Evolutionary conservation across 2,113 vertebrate species (phyloP), one percentile per base, ranked within the genome.

Genomic region (Trachemys scripta): DNA sequence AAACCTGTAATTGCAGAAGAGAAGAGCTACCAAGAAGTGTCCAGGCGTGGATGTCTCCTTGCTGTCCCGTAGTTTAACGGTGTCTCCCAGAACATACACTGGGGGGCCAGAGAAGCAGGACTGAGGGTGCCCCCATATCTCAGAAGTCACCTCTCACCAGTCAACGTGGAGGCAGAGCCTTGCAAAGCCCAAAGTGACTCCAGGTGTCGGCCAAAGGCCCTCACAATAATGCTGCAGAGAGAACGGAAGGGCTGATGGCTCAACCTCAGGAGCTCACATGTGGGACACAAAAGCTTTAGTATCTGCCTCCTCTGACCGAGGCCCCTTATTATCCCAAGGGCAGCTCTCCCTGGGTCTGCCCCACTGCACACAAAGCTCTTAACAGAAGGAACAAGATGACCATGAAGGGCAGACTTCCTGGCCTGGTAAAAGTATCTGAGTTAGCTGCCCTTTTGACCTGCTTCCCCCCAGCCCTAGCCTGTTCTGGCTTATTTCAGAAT

Each of bases 51-150:
- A 51, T 75, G 22, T 27, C 25, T 85, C 38, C 8, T 2, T 35
- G 45, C 4, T 4, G 2, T 54, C 42, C 87, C 13, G 22, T 17
- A 59, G 49, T 12, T 65, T 53, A 78, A 53, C 10, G 56, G 0
- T 72, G 65, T 0, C 1, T 1, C 54, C n/a, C 25, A 72, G 16
- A 81, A 47, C 0, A 1, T 81, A 42, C 13, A 47, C 16, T 1
- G 38, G 31, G 45, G 35, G 12, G 51, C 49, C 27, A 87, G 53
- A 76, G 65, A 72, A n/a, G 16, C 35, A n/a, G 35, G 65, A 81
- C 3, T 0, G 11, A 57, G 2, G 5, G 38, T 10, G 16, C 12
- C 17, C 17, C 35, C 65, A 69, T 20, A 35, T 72, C 65, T 38
- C 65, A 72, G 62, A 65, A n/a, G 35, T 72, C 17, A n/a, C 35